Evolutionary conservation across 2,113 vertebrate genomes (phyloP), one percentile per base, ranked within the genome.

Genomic region (Rhinichthys klamathensis): DNA sequence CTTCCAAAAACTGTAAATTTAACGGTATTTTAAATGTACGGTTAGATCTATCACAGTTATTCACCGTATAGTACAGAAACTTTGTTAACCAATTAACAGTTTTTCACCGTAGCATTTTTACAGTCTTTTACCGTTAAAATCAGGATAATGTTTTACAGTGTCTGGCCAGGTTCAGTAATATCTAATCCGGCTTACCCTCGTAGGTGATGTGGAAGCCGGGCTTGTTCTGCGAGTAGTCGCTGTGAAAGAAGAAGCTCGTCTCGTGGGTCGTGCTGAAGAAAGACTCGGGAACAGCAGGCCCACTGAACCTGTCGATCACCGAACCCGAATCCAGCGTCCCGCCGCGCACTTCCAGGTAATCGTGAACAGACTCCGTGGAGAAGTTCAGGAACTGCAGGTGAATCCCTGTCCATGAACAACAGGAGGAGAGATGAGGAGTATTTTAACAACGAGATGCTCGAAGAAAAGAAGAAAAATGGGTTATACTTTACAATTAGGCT

Each of bases 141-240:
- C 11, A 13, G 1, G 3, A 13, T 49, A 0, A 15, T 1, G 3
- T 49, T 49, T 49, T 15, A 4, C 46, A 49, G 46, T 12, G 16
- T 35, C n/a, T 81, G 10, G n/a, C 23, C 60, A 81, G 63, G 2
- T 30, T 30, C 30, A 51, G 41, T 35, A 23, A 54, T 51, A 35
- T 13, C 32, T 58, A 5, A 72, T 41, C 65, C 13, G 49, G 72
- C 54, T 95, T 81, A 99, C 98, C 97, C 94, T 98, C 97, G 89
- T 98, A 99, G 18, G 97, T 82, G 87, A 98, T 96, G 89, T 97
- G 96, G 93, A 99, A 99, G 35, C 98, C 98, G 56, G 95, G 96
- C 82, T 98, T 98, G 93, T 99, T 99, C 90, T 99, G 98, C 21
- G 98, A 99, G 88, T 99, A 98, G 91, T 99, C 98, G 2, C 97